Conservation (phyloP, 2,888 invertebrate genomes). For the Adelognathus sp. region DNA sequence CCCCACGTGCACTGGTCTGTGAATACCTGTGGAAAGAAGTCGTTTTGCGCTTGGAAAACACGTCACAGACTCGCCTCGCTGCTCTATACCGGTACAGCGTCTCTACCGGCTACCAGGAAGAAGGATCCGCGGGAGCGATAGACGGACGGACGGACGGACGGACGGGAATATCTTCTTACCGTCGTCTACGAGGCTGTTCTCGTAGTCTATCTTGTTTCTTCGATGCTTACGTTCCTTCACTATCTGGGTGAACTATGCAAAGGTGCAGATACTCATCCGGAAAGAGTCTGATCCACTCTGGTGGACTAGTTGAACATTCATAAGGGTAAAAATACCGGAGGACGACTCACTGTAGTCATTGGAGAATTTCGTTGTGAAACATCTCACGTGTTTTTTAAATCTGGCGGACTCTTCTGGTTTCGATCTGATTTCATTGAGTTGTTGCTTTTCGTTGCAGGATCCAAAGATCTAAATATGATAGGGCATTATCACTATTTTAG, state of each 20-base stretch:
- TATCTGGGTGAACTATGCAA: neutral
- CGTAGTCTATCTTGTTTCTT: neutral
- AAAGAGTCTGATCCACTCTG: neutral
- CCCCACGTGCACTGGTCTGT: neutral
- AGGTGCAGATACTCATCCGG: neutral
- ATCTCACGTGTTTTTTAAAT: no score
- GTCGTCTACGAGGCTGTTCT: neutral
- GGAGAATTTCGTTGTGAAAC: no score
- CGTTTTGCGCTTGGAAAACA: conserved; percentile 3
- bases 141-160: conserved; percentile 7
- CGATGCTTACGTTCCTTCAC: neutral
- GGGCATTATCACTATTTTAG: no score
- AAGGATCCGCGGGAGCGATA: conserved; percentile 32
- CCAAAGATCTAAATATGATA: no score
- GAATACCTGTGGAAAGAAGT: neutral
- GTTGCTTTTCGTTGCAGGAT: no score
- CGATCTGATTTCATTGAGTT: no score
- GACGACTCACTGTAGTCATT: no score
- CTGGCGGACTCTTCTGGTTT: no score
- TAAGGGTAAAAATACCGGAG: no score
- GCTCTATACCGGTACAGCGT: neutral
- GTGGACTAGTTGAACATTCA: no score
- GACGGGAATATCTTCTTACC: conserved; percentile 18
- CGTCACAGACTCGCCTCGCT: neutral
- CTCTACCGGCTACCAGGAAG: conserved; percentile 31